Evolutionary conservation across 2,113 vertebrate genomes (phyloP).

Genomic region (Nothocercus nigrocapillus): DNA sequence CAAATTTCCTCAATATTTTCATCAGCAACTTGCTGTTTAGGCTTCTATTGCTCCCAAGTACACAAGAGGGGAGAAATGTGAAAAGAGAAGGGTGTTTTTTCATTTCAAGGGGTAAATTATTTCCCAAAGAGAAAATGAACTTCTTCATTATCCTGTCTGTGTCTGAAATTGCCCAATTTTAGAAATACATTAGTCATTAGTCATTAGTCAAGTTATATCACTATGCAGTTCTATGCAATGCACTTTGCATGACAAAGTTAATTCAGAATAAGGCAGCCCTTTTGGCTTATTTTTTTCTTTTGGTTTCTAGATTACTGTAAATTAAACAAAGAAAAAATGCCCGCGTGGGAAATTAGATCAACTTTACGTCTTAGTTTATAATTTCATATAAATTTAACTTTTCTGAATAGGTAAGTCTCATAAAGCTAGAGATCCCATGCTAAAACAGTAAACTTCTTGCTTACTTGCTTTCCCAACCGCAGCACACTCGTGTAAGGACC

Average conservation of each 20-base stretch:
- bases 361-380: background rate
- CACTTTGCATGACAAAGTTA: background rate
- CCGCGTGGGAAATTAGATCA: background rate
- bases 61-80: background rate
- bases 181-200: background rate
- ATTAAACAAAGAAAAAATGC: background rate
- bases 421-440: background rate
- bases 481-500: rapidly evolving
- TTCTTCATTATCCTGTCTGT: background rate
- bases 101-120: background rate
- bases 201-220: background rate
- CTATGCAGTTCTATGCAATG: too few relatives aligned
- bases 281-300: background rate
- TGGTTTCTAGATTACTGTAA: background rate
- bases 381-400: background rate
- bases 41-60: background rate
- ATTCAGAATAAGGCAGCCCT: background rate
- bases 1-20: background rate
- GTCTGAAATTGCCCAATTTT: background rate
- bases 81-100: background rate
- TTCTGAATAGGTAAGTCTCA: background rate
- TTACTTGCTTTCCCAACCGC: background rate
- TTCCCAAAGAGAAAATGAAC: background rate
- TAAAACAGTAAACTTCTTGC: background rate
- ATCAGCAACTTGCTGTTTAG: background rate